Evolutionary conservation across 2,888 invertebrate species (phyloP).

Genomic region (Coelinius sp.): DNA sequence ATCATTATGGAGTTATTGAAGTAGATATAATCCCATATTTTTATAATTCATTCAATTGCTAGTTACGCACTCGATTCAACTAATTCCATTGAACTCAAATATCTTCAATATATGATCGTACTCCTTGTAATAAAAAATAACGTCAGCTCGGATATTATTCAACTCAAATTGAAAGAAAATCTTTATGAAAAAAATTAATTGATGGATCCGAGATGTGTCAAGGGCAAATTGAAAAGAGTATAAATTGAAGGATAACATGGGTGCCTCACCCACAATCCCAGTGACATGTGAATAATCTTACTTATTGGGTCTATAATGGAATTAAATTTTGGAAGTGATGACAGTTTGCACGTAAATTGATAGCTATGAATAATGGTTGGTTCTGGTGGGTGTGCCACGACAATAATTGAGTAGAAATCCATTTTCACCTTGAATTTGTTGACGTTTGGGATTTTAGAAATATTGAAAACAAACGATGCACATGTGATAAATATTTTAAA

Average conservation of each 20-base stretch:
- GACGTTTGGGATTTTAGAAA: background rate
- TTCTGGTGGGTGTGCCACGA: conserved; percentile 22
- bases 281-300: conserved; percentile 10
- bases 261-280: conserved; percentile 17
- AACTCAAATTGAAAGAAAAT: no score
- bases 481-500: no score
- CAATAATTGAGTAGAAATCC: background rate
- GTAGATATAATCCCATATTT: no score
- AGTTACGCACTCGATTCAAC: no score
- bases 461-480: no score
- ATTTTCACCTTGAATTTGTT: background rate
- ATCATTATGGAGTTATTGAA: no score
- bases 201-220: background rate
- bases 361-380: background rate
- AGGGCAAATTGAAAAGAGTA: background rate
- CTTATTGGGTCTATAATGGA: conserved; percentile 25
- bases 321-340: conserved; percentile 28
- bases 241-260: background rate
- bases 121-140: no score
- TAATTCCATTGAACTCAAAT: no score
- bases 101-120: no score
- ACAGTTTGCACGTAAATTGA: conserved; percentile 21
- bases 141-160: no score
- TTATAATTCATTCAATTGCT: no score
- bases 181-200: no score